Evolutionary conservation across 1,140 invertebrate genomes (phyloP).

Genomic region (Bombus turneri): DNA sequence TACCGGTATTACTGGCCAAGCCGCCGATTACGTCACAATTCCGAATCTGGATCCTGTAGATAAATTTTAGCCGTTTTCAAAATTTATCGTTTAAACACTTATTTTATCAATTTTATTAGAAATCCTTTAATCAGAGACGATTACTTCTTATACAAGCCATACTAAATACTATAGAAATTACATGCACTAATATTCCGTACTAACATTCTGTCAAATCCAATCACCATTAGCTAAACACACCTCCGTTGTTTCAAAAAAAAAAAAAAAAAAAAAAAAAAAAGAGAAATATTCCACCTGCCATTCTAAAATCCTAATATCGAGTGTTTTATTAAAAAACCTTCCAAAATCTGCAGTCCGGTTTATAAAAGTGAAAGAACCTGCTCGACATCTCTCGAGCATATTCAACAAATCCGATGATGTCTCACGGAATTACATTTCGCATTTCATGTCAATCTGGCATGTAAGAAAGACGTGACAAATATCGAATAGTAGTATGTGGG

Average conservation of each 20-base stretch:
- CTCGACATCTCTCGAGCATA: neutral
- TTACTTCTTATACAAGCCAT: neutral
- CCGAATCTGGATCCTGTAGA: neutral
- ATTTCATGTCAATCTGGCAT: conserved; percentile 29
- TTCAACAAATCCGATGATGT: conserved; percentile 17
- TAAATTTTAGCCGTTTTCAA: neutral
- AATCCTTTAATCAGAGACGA: too few species aligned
- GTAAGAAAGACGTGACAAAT: conserved; percentile 32
- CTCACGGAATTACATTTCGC: conserved; percentile 40
- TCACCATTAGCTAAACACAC: too few species aligned
- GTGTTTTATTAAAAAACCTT: neutral
- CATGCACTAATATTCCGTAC: too few species aligned
- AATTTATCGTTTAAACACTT: neutral
- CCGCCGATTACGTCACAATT: neutral
- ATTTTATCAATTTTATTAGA: neutral
- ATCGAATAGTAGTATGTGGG: neutral
- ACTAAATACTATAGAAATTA: neutral
- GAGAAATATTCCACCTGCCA: neutral
- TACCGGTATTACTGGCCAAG: neutral
- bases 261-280: neutral
- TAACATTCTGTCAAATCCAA: neutral
- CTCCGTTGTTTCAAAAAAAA: neutral
- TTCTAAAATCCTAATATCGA: neutral
- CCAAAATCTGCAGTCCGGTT: neutral
- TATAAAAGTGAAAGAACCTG: neutral